Evolutionary conservation across 2,113 vertebrate species (phyloP).

Genomic region (Dissostichus mawsoni): DNA sequence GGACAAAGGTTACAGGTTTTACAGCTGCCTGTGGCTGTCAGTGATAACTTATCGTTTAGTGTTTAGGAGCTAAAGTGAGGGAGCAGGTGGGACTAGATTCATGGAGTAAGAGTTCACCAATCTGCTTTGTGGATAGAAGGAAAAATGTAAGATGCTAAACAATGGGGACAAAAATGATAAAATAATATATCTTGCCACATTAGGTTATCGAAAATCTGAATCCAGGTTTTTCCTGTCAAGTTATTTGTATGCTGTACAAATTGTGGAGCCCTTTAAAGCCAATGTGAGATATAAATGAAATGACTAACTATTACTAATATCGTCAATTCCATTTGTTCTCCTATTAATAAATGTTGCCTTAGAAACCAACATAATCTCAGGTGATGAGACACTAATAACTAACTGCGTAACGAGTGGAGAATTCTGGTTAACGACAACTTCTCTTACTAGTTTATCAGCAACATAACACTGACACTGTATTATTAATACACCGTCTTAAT

Average conservation of each 20-base stretch:
- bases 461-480: background rate
- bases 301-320: background rate
- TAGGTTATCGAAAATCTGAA: background rate
- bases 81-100: background rate
- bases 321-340: background rate
- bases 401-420: background rate
- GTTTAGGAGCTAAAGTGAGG: background rate
- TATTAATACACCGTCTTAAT: too few relatives aligned
- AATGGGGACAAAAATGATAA: too few relatives aligned
- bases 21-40: background rate
- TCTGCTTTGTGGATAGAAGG: background rate
- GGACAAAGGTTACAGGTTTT: slow-evolving; percentile 27
- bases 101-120: background rate
- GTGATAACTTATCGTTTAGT: background rate
- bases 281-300: background rate
- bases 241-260: background rate
- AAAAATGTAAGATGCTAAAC: too few relatives aligned
- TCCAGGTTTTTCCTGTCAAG: background rate
- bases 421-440: background rate
- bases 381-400: slow-evolving; percentile 2
- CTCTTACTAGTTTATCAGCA: background rate
- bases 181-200: too few relatives aligned
- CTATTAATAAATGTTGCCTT: background rate
- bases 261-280: background rate
- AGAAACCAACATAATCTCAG: background rate